Percentiles rank a stretch among this genome's conserved stretches.
Evolutionary conservation across 2,113 vertebrate species (phyloP).

Genomic region (Castor canadensis): DNA sequence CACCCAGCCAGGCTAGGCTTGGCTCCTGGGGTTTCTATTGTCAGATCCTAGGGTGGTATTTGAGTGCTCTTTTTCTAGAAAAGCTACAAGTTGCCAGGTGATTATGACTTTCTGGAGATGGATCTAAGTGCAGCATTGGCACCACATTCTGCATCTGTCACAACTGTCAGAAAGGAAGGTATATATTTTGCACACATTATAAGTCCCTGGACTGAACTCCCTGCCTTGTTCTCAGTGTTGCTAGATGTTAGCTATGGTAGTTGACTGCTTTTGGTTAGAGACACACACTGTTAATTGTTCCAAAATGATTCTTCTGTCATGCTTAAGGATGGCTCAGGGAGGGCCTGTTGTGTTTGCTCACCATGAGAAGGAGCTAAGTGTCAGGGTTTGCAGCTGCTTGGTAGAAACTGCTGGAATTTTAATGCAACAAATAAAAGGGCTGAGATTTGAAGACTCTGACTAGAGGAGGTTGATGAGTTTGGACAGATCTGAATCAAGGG

Average conservation of each 20-base stretch:
- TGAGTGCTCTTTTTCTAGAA: conserved; percentile 1
- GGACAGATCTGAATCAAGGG: conserved; percentile 10
- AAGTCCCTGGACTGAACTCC: neutral
- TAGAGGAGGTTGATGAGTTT: conserved; percentile 18
- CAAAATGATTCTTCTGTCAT: conserved; percentile 3
- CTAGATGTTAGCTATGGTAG: neutral
- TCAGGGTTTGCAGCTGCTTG: conserved; percentile 37
- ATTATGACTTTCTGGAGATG: conserved; percentile 29
- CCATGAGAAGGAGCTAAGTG: neutral
- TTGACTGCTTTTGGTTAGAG: conserved; percentile 11
- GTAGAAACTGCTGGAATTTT: neutral
- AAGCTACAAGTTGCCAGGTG: neutral
- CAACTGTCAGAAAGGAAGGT: neutral
- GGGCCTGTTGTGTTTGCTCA: neutral
- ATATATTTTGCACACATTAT: neutral
- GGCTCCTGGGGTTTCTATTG: neutral
- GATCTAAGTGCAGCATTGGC: neutral
- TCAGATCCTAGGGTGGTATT: neutral
- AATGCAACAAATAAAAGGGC: neutral
- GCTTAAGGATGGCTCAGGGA: neutral
- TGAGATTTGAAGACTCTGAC: neutral
- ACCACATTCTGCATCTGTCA: neutral
- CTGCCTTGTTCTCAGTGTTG: neutral
- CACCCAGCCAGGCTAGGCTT: neutral
- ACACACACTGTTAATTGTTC: neutral